phyloP scores from a whole-genome alignment of 1,140 invertebrate genomes.

The Odontomachus brunneus region DNA sequence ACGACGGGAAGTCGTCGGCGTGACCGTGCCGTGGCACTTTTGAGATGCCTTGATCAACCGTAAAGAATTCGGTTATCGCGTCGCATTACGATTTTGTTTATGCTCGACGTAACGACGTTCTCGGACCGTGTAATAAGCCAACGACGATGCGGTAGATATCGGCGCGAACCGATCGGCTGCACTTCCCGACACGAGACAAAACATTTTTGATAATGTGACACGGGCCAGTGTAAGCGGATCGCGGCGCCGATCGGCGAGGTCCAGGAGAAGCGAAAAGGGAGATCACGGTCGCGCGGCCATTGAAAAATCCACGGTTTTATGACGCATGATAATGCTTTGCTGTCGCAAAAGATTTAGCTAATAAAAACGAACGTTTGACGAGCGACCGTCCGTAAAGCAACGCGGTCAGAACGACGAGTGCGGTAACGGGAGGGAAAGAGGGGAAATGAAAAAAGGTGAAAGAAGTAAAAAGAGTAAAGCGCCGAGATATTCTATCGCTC shows the following conservation, averaged over 20 bases:
- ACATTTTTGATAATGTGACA: background rate
- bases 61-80: constrained; percentile 47
- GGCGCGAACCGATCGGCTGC: background rate
- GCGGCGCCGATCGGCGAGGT: too few species aligned
- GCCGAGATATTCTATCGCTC: constrained; percentile 69
- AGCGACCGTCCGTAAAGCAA: constrained; percentile 67
- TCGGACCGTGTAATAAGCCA: background rate
- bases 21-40: background rate
- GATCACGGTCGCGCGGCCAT: constrained; percentile 14
- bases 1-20: background rate
- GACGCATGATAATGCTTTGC: constrained; percentile 66
- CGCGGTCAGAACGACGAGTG: constrained; percentile 65
- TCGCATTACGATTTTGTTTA: constrained; percentile 18
- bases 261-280: background rate
- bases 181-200: background rate
- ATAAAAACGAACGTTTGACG: constrained; percentile 66
- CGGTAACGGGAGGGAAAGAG: constrained; percentile 58
- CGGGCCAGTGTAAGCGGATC: background rate
- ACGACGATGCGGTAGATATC: background rate
- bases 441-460: constrained; percentile 5
- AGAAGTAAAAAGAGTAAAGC: constrained; percentile 45
- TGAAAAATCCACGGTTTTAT: constrained; percentile 56
- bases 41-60: constrained; percentile 35
- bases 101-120: constrained; percentile 14
- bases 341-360: constrained; percentile 67